Evolutionary conservation across 2,797 vertebrate species (phyloP).

Genomic region (Macropus fuliginosus): DNA sequence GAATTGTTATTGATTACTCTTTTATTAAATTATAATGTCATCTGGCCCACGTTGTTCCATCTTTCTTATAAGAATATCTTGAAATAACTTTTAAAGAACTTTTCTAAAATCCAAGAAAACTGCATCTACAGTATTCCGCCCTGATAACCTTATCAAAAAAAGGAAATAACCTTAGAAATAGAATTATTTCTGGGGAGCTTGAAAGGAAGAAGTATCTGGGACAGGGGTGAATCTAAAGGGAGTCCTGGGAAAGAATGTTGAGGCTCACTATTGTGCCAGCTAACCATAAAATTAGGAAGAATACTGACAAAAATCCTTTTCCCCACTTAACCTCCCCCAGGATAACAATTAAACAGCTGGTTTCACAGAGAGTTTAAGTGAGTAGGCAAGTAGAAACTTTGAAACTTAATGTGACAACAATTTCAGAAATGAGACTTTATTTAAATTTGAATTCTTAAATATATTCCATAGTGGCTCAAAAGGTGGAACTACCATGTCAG

Average conservation of each 20-base stretch:
- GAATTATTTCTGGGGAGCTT: constrained; percentile 32
- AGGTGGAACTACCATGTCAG: constrained; percentile 30
- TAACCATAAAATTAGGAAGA: constrained; percentile 30
- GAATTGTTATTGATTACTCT: background rate
- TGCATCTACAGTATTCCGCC: background rate
- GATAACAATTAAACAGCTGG: constrained; percentile 39
- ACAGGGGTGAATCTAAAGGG: background rate
- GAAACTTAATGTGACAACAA: background rate
- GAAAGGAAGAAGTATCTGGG: background rate
- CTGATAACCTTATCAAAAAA: background rate
- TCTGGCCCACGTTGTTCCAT: background rate
- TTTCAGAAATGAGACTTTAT: constrained; percentile 40
- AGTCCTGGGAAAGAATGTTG: background rate
- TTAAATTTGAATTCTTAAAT: background rate
- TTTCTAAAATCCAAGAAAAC: background rate
- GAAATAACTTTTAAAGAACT: background rate
- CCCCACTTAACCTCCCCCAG: background rate
- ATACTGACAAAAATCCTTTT: constrained; percentile 19
- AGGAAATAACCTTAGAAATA: background rate
- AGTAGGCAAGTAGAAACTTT: constrained; percentile 39
- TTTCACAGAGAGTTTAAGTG: constrained; percentile 38
- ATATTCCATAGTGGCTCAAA: background rate
- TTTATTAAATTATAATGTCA: background rate
- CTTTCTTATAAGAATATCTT: background rate
- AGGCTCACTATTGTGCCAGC: background rate